A percentile compares a stretch with the other conserved stretches of the same genome.
Conservation (phyloP, 2,888 invertebrate species). For the Diloba caeruleocephala region DNA sequence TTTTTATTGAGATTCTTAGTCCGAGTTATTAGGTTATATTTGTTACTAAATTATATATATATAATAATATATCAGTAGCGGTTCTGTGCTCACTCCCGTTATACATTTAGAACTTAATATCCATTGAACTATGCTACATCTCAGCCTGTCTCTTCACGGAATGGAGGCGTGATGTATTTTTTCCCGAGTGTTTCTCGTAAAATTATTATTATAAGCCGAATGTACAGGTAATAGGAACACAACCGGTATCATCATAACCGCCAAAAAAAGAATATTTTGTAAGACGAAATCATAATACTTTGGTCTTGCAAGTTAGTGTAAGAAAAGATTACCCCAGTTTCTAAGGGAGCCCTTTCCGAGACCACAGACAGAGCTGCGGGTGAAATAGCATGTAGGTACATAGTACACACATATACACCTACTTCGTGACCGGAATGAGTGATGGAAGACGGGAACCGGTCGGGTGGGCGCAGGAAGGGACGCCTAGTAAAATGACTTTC, state of each 20-base stretch:
- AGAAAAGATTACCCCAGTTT: conserved; percentile 46
- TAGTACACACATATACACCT: conserved; percentile 42
- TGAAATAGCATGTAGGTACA: conserved; percentile 48
- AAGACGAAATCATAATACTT: conserved; percentile 4
- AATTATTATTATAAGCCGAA: conserved; percentile 9
- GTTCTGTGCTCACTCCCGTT: no score
- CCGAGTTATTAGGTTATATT: no score
- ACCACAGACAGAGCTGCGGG: conserved; percentile 44
- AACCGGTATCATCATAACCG: no score
- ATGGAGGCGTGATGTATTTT: conserved; percentile 1
- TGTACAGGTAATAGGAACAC: no score
- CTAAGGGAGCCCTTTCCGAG: conserved; percentile 37
- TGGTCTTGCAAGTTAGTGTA: conserved; percentile 25
- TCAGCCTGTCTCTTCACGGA: no score
- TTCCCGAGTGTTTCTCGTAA: conserved; percentile 6
- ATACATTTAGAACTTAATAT: no score
- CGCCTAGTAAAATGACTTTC: conserved; percentile 62
- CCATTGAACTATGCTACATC: no score
- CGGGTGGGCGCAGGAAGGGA: conserved; percentile 49
- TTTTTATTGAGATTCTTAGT: no score
- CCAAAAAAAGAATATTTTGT: conserved; percentile 6
- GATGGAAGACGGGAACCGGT: conserved; percentile 57
- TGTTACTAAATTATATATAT: no score
- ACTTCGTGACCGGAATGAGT: conserved; percentile 66
- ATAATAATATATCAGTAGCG: no score